phyloP scores from a whole-genome alignment of 2,888 invertebrate species.

The Tipula vernalis region DNA sequence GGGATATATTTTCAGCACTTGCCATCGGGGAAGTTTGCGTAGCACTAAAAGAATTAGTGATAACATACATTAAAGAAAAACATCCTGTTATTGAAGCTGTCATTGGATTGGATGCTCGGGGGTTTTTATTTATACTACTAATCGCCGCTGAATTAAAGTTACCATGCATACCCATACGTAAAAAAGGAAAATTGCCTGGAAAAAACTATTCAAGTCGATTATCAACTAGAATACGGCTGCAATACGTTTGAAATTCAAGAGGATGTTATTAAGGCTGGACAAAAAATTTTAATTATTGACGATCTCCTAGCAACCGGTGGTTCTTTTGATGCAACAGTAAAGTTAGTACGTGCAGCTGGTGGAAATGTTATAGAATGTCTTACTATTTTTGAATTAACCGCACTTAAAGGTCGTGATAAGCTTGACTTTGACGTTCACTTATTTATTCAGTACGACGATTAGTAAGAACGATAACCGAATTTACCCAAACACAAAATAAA shows the following conservation, averaged over 20 bases:
- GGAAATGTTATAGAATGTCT: slow-evolving; percentile 59
- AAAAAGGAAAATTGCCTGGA: slow-evolving; percentile 93
- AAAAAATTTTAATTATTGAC: slow-evolving; percentile 77
- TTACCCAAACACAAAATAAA: background rate
- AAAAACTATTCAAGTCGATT: slow-evolving; percentile 52
- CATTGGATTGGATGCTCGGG: slow-evolving; percentile 84
- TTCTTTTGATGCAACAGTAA: slow-evolving; percentile 56
- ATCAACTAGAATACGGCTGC: slow-evolving; percentile 81
- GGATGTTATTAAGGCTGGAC: slow-evolving; percentile 49
- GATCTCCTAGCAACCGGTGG: slow-evolving; percentile 96
- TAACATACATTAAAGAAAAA: slow-evolving; percentile 45
- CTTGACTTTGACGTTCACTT: slow-evolving; percentile 55
- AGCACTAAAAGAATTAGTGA: slow-evolving; percentile 57
- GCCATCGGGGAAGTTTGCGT: slow-evolving; percentile 56
- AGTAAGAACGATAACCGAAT: background rate
- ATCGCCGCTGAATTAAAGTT: slow-evolving; percentile 66
- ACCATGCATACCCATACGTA: slow-evolving; percentile 84
- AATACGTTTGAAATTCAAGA: slow-evolving; percentile 80
- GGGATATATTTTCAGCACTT: slow-evolving; percentile 86
- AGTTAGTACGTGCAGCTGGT: slow-evolving; percentile 49
- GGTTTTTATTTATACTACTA: slow-evolving; percentile 84
- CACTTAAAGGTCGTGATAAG: slow-evolving; percentile 58
- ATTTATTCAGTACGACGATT: slow-evolving; percentile 48
- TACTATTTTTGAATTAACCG: slow-evolving; percentile 65
- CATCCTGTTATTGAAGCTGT: slow-evolving; percentile 58